Evolutionary conservation across 2,113 vertebrate genomes (phyloP), one percentile per base, ranked within the genome.

Genomic region (Tonatia bakeri): DNA sequence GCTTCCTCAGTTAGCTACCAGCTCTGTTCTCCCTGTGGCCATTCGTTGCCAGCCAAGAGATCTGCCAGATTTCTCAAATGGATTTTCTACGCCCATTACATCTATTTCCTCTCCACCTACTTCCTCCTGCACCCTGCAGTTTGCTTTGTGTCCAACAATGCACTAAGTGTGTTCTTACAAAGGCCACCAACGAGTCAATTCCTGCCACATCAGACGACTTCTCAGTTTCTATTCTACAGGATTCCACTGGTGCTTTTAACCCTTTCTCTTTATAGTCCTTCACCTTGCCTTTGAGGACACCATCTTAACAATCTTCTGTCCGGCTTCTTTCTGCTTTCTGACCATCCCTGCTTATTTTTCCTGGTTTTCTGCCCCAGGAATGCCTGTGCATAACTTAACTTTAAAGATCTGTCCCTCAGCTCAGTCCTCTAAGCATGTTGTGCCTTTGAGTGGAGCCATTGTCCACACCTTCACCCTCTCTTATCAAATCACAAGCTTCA

Each of bases 101-200:
- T 91, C 61, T 65, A 75, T 67, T 96, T 97, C 88, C 89, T 95
- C 86, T 87, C 88, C 89, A 86, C 77, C 88, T 95, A 76, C 86
- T 96, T 97, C 81, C 82, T n/a, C 33, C 50, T 45, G 85, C 28
- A 26, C 31, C 70, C 20, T 73, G 19, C 56, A 80, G 92, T 92
- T 96, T 73, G 61, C 87, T 97, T 97, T 70, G 90, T 81, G 91
- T 85, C 61, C 72, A 96, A 86, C 76, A 75, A 6, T 38, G 36
- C 19, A 4, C 81, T 61, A 69, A 89, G n/a, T n/a, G 20, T 56
- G 40, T 72, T n/a, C 19, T 92, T 31, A 4, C 59, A 94, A 95
- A 97, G 38, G 52, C 90, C 75, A 92, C 70, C 33, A 77, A n/a
- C 0, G 13, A 59, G 16, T 81, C 81, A 52, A 77, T 85, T 84